A percentile compares a stretch with the other conserved stretches of the same genome.
These are phyloP conservation scores for Hesperia comma DNA, from an alignment of 2,888 invertebrate genomes.

Conservation along the genomic window DNA sequence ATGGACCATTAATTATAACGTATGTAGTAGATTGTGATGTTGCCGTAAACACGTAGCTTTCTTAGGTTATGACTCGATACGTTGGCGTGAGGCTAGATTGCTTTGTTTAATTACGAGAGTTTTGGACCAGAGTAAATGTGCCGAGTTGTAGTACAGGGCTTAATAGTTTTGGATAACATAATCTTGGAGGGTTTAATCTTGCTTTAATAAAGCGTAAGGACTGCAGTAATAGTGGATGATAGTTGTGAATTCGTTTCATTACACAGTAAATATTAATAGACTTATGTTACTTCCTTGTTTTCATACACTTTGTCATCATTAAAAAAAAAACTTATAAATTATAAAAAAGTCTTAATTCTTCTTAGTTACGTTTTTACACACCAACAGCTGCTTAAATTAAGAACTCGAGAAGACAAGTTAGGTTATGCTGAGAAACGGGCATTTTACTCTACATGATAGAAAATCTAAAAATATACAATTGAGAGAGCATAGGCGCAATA, in stretches of 20 bases:
- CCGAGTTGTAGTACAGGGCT: conserved; percentile 24
- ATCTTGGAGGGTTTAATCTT: conserved; percentile 22
- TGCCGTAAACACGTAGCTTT: conserved; percentile 39
- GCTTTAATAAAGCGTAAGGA: conserved; percentile 13
- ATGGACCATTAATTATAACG: conserved; percentile 52
- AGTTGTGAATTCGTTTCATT: conserved; percentile 1
- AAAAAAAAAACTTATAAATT: no score
- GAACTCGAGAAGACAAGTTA: no score
- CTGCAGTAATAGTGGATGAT: not conserved
- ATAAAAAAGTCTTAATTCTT: no score
- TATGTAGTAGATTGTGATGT: conserved; percentile 44
- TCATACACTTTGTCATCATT: no score
- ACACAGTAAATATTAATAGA: not conserved
- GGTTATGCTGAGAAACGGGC: no score
- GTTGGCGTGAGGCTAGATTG: conserved; percentile 26
- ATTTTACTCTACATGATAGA: no score
- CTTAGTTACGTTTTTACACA: no score
- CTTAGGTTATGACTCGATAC: conserved; percentile 37
- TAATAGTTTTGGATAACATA: conserved; percentile 29
- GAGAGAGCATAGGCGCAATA: no score
- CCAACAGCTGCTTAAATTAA: no score
- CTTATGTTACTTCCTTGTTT: no score
- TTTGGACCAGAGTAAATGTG: conserved; percentile 20
- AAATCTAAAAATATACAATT: no score
- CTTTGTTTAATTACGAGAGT: conserved; percentile 34